Conservation (phyloP, 2,797 vertebrate species). For the Melanotaenia nigrans region DNA sequence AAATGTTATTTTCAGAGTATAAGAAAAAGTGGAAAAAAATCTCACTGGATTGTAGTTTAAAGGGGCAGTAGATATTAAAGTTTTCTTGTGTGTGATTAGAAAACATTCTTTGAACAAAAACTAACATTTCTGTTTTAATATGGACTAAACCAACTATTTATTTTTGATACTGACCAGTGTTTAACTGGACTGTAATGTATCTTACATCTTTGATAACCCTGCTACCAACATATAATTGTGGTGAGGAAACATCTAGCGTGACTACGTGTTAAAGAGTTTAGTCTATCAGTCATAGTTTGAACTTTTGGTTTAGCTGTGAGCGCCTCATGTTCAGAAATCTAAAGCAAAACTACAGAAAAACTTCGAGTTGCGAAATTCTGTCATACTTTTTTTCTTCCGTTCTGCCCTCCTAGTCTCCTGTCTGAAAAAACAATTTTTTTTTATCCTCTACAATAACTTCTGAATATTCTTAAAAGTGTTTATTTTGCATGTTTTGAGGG, state of each 20-base stretch:
- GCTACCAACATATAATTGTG: conserved; percentile 1
- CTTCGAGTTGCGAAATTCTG: conserved; percentile 34
- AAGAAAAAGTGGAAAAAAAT: conserved; percentile 1
- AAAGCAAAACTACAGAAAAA: conserved; percentile 52
- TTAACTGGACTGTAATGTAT: conserved; percentile 3
- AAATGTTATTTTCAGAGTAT: conserved; percentile 2
- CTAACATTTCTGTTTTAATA: conserved; percentile 7
- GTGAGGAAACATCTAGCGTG: background rate
- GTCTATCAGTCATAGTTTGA: background rate
- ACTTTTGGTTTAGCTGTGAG: conserved; percentile 16
- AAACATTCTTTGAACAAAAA: conserved; percentile 15
- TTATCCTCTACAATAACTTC: conserved; percentile 4
- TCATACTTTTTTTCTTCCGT: conserved; percentile 10
- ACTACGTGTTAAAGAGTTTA: too few species aligned
- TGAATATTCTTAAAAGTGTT: conserved; percentile 33
- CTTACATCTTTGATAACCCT: conserved; percentile 15
- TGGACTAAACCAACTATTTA: background rate
- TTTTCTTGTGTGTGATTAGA: conserved; percentile 15
- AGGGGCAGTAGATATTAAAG: conserved; percentile 29
- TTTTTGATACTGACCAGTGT: background rate
- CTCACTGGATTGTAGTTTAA: conserved; percentile 19
- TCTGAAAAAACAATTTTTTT: background rate
- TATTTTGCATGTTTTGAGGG: conserved; percentile 58
- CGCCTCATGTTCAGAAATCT: conserved; percentile 62
- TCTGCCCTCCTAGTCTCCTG: background rate